Base-by-base conservation (phyloP, 2,797 vertebrate genomes). In the Squalus acanthias region DNA sequence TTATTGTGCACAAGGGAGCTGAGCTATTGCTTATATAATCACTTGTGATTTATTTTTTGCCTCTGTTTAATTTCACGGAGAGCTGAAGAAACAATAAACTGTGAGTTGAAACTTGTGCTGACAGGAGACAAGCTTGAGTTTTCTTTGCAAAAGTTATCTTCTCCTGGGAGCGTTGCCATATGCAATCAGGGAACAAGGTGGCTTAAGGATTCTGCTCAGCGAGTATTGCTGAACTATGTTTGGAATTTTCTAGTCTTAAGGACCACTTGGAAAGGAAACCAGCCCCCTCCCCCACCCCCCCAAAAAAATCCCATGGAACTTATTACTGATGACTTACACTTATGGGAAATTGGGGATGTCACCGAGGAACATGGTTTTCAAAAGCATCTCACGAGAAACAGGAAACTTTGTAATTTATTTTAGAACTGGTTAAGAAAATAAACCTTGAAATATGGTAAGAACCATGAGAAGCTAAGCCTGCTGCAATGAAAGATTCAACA, bases 31-130 rank as follows among this genome's bases (percentile, higher is more conserved):
- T 94, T 46, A 94, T 26, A 46, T 50, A 94, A 94, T 94, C 65
- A 10, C 65, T 69, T 20, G 33, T 94, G 92, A 69, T 94, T 94
- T 94, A 94, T 94, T 94, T 69, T 94, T 57, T 46, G 17, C 65
- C 67, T 85, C 92, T 94, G 92, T 94, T 93, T 94, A 67, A 94
- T 69, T 69, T 67, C 65, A 67, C 15, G 15, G 63, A 94, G 65
- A 94, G n/a, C 92, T 26, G 50, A 69, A 94, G 92, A 94, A 94
- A 94, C 92, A 94, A 69, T 69, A 94, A 69, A 94, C 92, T n/a
- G 20, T 94, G 65, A 94, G n/a, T 57, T 94, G 92, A 67, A 69
- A 39, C 65, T 67, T 69, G 65, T 69, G 20, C 22, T 2, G 65
- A 94, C 92, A 39, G 65, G n/a, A 94, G 57, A 69, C 29, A 65